Evolutionary conservation across 2,888 invertebrate species (phyloP).

Genomic region (Rugalucina vietnamica): DNA sequence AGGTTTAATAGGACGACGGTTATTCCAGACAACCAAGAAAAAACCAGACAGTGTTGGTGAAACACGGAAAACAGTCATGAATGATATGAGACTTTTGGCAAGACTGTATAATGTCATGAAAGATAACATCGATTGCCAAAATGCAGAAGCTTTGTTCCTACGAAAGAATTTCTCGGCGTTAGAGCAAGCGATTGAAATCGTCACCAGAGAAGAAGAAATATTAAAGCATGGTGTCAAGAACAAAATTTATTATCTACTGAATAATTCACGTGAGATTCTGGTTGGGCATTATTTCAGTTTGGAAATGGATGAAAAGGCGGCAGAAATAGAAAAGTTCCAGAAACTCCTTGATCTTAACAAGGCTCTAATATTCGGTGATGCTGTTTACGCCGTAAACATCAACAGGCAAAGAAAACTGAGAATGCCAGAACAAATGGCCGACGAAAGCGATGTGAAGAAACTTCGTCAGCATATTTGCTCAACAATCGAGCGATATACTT

Average conservation of each 20-base stretch:
- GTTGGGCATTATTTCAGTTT: neutral
- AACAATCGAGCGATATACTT: conserved; percentile 9
- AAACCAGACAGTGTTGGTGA: conserved; percentile 9
- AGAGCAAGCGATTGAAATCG: conserved; percentile 16
- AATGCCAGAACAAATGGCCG: conserved; percentile 36
- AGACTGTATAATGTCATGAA: neutral
- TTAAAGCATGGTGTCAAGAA: conserved; percentile 28
- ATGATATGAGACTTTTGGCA: conserved; percentile 1
- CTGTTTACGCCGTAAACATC: conserved; percentile 15
- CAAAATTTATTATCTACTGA: conserved; percentile 6
- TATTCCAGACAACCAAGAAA: conserved; percentile 4
- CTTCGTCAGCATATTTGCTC: conserved; percentile 11
- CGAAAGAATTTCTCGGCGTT: neutral
- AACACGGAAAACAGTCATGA: conserved; percentile 21
- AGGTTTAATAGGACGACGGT: neutral
- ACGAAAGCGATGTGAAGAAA: conserved; percentile 20
- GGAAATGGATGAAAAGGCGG: conserved; percentile 11
- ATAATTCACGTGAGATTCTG: neutral
- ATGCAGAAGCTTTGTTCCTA: conserved; percentile 13
- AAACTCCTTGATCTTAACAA: neutral
- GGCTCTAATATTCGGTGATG: conserved; percentile 19
- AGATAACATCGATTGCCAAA: neutral
- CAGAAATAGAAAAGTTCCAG: neutral
- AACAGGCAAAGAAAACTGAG: conserved; percentile 23
- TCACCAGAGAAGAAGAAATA: conserved; percentile 10